Evolutionary conservation across 1,140 invertebrate species (phyloP).

Genomic region (Ladona fulva): DNA sequence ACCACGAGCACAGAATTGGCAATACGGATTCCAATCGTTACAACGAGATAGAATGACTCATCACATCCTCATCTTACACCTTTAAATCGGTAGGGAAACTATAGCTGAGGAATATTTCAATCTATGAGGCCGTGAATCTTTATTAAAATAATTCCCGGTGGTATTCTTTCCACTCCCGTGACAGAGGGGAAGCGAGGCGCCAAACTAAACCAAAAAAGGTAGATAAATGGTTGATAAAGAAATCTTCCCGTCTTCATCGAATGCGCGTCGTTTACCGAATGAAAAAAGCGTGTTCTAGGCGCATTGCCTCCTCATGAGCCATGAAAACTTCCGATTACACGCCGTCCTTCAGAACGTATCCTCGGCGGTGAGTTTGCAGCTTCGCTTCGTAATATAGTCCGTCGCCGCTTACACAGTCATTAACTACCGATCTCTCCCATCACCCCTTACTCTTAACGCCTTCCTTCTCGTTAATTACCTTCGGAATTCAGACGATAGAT

Average conservation of each 20-base stretch:
- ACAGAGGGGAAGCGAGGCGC: too few relatives aligned
- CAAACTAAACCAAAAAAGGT: too few relatives aligned
- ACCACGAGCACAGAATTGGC: too few relatives aligned
- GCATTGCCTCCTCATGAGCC: neutral
- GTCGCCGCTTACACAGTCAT: conserved; percentile 2
- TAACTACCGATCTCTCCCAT: neutral
- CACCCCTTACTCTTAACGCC: neutral
- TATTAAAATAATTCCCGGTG: too few relatives aligned
- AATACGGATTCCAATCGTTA: too few relatives aligned
- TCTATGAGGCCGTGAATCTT: too few relatives aligned
- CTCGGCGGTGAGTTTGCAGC: neutral
- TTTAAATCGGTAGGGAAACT: too few relatives aligned
- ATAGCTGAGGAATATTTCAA: too few relatives aligned
- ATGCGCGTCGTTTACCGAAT: neutral
- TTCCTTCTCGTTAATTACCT: neutral
- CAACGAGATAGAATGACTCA: too few relatives aligned
- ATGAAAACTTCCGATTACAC: conserved; percentile 1
- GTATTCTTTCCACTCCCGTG: too few relatives aligned
- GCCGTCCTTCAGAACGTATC: neutral
- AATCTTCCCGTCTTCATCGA: neutral
- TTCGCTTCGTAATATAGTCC: neutral
- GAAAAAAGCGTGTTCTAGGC: neutral
- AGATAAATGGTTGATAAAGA: neutral
- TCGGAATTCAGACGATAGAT: neutral
- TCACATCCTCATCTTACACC: too few relatives aligned